Evolutionary conservation across 1,140 invertebrate species (phyloP).

Genomic region (Lepidurus packardi): DNA sequence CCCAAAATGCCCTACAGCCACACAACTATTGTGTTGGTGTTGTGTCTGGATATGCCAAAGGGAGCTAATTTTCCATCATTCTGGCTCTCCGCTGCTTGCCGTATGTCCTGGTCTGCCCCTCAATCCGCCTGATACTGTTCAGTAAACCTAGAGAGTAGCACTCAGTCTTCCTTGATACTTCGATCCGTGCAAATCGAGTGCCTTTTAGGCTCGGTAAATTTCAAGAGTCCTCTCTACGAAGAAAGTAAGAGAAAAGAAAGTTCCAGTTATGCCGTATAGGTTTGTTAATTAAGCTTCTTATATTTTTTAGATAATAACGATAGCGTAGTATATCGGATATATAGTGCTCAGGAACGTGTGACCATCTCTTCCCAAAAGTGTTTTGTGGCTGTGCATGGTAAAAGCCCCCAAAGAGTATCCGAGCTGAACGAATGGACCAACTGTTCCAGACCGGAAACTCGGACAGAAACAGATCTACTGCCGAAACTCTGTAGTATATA

Average conservation of each 20-base stretch:
- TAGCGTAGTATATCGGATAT: conserved; percentile 16
- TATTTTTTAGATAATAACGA: neutral
- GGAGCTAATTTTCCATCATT: neutral
- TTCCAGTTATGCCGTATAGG: neutral
- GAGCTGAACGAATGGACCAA: conserved; percentile 14
- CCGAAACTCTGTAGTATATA: neutral
- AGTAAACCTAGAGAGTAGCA: neutral
- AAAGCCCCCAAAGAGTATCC: conserved; percentile 14
- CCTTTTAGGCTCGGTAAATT: neutral
- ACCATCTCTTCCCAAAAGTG: neutral
- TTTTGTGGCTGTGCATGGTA: conserved; percentile 6
- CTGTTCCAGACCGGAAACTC: conserved; percentile 11
- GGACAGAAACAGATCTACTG: conserved; percentile 15
- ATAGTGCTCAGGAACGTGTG: conserved; percentile 5
- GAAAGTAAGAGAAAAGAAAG: conserved; percentile 5
- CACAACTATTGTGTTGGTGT: neutral
- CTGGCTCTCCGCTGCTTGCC: neutral
- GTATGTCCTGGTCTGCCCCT: neutral
- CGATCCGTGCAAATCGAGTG: conserved; percentile 7
- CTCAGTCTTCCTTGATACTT: conserved; percentile 8
- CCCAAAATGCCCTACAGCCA: neutral
- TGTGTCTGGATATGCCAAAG: neutral
- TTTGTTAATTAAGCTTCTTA: neutral
- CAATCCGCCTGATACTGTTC: neutral
- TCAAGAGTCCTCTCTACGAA: neutral